Evolutionary conservation across 64 coral and sea anemone genomes (phyloP), one percentile per base, ranked within the genome.

Genomic region (Hydrozoanthus tunicans): DNA sequence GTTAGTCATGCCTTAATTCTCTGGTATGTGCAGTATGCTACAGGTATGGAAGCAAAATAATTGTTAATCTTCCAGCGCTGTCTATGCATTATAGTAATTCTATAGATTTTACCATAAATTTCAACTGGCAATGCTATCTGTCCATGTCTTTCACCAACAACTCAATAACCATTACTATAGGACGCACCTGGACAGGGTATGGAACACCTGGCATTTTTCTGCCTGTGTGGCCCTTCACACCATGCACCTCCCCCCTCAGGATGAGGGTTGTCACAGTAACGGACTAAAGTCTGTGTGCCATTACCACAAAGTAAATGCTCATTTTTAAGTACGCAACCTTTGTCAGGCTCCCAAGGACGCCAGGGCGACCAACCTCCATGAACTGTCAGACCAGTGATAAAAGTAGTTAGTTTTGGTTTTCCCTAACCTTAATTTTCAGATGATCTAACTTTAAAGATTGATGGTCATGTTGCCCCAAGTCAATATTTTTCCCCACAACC

Each of bases 311-410:
- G 66, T 56, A 86, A 23, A 20, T 56, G 83, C 12, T 57, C 11
- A 24, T 86, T 55, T 73, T 26, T 24, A 60, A 86, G 68, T 12
- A 11, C 5, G 6, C 83, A 86, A 6, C 83, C 83, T 73, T 74
- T 73, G 24, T 86, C 67, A 7, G 83, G 83, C 26, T 73, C 54
- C 83, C 83, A 86, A 12, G 68, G 83, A 15, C 52, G 83, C 83
- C 83, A 86, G 9, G 56, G n/a, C 0, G 83, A 86, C 83, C 83
- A 86, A 26, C 83, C 83, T 73, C 83, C 83, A 73, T 86, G 67
- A 73, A 86, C 83, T 86, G 67, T 24, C 73, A 73, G 56, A 11
- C 13, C 61, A 53, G 9, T 20, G 27, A 83, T 53, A 11, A 64
- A 5, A 53, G 7, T 71, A 71, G 32, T 43, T 43, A 2, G 32